Conservation (phyloP, 2,888 invertebrate species). For the Apomyelois bistriatella region DNA sequence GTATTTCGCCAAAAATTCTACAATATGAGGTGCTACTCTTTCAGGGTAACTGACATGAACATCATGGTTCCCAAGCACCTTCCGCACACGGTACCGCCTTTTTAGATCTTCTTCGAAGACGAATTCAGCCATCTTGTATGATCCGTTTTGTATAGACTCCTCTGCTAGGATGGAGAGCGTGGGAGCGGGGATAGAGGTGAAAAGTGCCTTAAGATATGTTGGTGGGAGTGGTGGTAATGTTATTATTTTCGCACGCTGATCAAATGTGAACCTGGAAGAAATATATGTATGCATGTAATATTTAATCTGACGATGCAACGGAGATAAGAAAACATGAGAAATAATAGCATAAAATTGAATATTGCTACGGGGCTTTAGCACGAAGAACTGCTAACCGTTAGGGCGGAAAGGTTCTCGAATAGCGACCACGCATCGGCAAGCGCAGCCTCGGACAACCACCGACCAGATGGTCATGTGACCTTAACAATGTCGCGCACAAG, state of each 20-base stretch:
- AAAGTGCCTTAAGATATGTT: conserved; percentile 45
- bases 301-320: too few relatives aligned
- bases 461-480: too few relatives aligned
- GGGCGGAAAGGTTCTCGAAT: too few relatives aligned
- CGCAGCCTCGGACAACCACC: too few relatives aligned
- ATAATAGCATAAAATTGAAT: background rate
- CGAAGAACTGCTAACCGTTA: too few relatives aligned
- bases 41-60: conserved; percentile 80
- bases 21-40: conserved; percentile 56
- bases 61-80: conserved; percentile 79
- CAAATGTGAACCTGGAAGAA: conserved; percentile 72
- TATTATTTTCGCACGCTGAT: conserved; percentile 67
- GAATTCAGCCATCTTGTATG: conserved; percentile 38
- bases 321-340: too few relatives aligned
- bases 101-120: conserved; percentile 40
- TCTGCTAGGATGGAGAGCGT: conserved; percentile 42
- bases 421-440: too few relatives aligned
- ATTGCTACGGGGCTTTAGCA: too few relatives aligned
- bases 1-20: conserved; percentile 50
- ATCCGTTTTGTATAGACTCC: conserved; percentile 32
- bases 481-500: too few relatives aligned
- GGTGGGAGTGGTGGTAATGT: conserved; percentile 50
- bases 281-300: too few relatives aligned
- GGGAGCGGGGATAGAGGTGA: conserved; percentile 40
- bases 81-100: conserved; percentile 41